Conservation (phyloP, 2,797 vertebrate genomes). For the Pantherophis alleghaniensis region DNA sequence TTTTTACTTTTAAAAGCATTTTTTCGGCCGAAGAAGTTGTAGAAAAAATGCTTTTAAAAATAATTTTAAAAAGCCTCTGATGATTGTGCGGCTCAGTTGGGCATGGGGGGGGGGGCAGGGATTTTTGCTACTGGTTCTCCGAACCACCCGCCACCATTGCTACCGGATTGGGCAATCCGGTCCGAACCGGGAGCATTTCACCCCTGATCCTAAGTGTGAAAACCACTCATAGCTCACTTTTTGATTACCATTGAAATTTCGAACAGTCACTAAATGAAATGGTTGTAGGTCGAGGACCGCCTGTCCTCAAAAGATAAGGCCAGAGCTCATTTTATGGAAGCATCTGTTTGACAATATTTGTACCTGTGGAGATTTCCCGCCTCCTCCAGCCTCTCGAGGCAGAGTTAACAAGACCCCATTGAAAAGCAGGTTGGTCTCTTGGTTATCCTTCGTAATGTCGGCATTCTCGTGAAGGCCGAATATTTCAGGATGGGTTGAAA, state of each 20-base stretch:
- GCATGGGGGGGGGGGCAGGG: too few species aligned
- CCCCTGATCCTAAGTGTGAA: background rate
- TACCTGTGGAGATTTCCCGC: conserved; percentile 89
- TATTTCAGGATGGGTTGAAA: conserved; percentile 83
- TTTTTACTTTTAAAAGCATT: too few species aligned
- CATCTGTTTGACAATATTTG: background rate
- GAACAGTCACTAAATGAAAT: background rate
- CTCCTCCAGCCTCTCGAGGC: conserved; percentile 83
- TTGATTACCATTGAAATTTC: too few species aligned
- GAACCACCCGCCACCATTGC: too few species aligned
- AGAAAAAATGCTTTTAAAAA: too few species aligned
- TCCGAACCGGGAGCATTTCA: too few species aligned
- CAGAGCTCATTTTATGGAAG: background rate
- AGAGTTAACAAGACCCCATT: conserved; percentile 87
- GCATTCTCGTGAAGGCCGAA: conserved; percentile 93
- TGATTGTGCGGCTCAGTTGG: too few species aligned
- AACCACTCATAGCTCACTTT: background rate
- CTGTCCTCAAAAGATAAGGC: background rate
- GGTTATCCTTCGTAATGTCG: conserved; percentile 93
- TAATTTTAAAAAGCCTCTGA: too few species aligned
- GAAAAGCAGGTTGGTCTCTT: conserved; percentile 92
- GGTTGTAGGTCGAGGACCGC: background rate
- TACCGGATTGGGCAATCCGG: too few species aligned
- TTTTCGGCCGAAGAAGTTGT: too few species aligned
- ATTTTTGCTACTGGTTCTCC: too few species aligned